phyloP scores from a whole-genome alignment of 2,113 vertebrate genomes.

The Pangasianodon gigas region DNA sequence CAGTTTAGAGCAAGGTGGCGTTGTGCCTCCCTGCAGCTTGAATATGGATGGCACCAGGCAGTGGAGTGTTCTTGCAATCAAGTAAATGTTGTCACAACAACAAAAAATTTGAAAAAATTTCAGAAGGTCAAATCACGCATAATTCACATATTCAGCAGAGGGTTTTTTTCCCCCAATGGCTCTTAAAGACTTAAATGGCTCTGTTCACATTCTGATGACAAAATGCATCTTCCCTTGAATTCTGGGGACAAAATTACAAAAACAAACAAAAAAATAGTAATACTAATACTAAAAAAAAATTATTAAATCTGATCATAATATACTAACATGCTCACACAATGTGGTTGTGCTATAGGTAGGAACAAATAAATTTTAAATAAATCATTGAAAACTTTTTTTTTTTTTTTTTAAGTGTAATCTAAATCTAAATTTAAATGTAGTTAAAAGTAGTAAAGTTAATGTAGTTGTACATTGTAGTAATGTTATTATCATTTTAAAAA shows the following conservation, averaged over 20 bases:
- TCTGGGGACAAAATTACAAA: not conserved
- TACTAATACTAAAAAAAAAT: not conserved
- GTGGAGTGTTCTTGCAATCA: slow-evolving; percentile 20
- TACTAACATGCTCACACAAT: no score
- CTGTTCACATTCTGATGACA: not conserved
- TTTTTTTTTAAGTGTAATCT: no score
- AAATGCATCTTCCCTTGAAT: not conserved
- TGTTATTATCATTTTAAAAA: no score
- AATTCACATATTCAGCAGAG: not conserved
- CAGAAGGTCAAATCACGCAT: not conserved
- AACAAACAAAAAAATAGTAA: not conserved
- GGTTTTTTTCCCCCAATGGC: not conserved
- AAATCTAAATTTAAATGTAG: no score
- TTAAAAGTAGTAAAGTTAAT: no score
- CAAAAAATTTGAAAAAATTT: not conserved
- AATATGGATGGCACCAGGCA: slow-evolving; percentile 8
- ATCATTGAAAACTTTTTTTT: no score
- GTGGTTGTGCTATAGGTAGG: no score
- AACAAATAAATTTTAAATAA: no score
- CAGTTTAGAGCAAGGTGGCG: not conserved
- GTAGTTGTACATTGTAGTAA: no score
- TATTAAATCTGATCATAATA: no score
- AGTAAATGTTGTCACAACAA: slow-evolving; percentile 1
- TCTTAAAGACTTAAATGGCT: not conserved
- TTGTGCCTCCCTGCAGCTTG: slow-evolving; percentile 8